Evolutionary conservation across 2,113 vertebrate genomes (phyloP).

Genomic region (Astur gentilis): DNA sequence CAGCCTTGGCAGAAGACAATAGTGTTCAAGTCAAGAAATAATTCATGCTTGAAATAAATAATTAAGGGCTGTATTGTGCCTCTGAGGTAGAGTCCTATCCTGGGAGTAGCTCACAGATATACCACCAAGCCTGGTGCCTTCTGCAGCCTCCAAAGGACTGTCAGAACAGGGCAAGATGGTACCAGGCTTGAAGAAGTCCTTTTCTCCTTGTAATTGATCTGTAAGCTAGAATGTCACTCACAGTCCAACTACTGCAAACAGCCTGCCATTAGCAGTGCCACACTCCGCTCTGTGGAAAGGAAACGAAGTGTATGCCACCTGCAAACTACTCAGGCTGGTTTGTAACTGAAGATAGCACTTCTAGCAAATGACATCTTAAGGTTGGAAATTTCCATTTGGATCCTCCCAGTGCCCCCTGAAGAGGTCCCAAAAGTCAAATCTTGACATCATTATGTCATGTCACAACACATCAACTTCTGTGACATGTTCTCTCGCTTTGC

Average conservation of each 20-base stretch:
- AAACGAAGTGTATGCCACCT: background rate
- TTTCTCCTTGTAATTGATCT: background rate
- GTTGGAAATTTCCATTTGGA: background rate
- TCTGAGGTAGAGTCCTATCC: background rate
- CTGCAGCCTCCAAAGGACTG: background rate
- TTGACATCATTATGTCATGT: background rate
- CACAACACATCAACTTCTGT: background rate
- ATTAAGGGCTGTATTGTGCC: background rate
- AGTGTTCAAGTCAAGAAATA: background rate
- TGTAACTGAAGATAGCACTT: background rate
- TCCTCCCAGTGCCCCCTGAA: background rate
- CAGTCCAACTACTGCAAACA: background rate
- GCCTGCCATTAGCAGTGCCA: background rate
- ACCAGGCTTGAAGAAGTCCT: background rate
- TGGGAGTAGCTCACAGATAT: background rate
- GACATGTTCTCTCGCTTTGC: background rate
- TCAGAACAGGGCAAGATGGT: background rate
- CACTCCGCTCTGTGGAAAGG: background rate
- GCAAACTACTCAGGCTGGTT: background rate
- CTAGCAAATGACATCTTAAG: background rate
- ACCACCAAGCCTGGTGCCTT: background rate
- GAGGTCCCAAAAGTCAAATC: background rate
- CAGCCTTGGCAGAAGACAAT: conserved; percentile 22
- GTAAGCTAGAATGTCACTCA: background rate
- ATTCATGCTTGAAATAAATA: conserved; percentile 14